Base-by-base conservation (phyloP, 2,797 vertebrate genomes). In the Chiloscyllium punctatum region DNA sequence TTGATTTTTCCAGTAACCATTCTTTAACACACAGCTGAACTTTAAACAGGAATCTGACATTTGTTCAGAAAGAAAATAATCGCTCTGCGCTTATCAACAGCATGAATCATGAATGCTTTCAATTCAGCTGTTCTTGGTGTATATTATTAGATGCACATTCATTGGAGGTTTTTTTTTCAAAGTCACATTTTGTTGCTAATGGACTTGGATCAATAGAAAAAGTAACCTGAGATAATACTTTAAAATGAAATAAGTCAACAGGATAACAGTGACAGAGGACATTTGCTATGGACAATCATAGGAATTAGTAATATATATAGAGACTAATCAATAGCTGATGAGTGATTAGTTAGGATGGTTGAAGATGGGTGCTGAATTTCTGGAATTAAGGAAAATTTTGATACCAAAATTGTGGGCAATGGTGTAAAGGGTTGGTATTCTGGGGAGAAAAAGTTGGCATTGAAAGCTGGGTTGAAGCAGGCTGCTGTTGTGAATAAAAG, bases 31-130 rank as follows among this genome's bases (percentile, higher is more conserved):
- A 51, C 9, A 21, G 71, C 53, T 95, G 71, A 72, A 77, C 51
- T 72, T 77, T 72, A 77, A 66, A 94, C n/a, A 94, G 69, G 66
- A 13, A 42, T 57, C 27, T 77, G 71, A 74, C 71, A 51, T 74
- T 51, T 77, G 94, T 95, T 74, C 48, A 16, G 69, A 77, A 95
- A 16, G 71, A 95, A 95, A 57, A 95, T 95, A 53, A 77, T n/a
- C 18, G 1, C 94, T 57, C 30, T 95, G 48, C 51, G 18, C 48
- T 95, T 95, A 30, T 57, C 51, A 51, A 77, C 94, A 16, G 23
- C 42, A 77, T 77, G 48, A 95, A 74, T 94, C 42, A 94, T 53
- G n/a, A 33, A 71, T 51, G n/a, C 71, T 95, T 95, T 57, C 94
- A 74, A 16, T 53, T n/a, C 30, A 11, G 71, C 48, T 33, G 30